phyloP scores from a whole-genome alignment of 1,140 invertebrate species.

The Aphelinus atriplicis region DNA sequence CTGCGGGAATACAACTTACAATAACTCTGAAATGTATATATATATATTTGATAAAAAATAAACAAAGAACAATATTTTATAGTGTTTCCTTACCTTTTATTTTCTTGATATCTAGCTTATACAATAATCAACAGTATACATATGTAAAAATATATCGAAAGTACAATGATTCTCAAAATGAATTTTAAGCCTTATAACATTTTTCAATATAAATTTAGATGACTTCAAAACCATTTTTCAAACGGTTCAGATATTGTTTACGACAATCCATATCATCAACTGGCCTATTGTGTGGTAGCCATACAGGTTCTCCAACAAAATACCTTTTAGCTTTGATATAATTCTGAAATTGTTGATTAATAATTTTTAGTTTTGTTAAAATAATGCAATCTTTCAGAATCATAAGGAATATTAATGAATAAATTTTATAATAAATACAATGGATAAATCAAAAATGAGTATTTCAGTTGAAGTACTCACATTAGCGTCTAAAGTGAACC shows the following conservation, averaged over 20 bases:
- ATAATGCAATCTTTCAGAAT: background rate
- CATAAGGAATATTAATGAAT: too few relatives aligned
- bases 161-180: too few relatives aligned
- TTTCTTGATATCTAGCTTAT: too few relatives aligned
- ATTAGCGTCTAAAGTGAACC: constrained; percentile 91
- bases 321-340: constrained; percentile 87
- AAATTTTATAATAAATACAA: background rate
- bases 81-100: too few relatives aligned
- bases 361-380: background rate
- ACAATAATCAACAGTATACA: too few relatives aligned
- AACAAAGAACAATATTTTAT: too few relatives aligned
- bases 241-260: constrained; percentile 74
- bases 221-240: constrained; percentile 68
- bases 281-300: constrained; percentile 89
- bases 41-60: too few relatives aligned
- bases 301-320: constrained; percentile 93
- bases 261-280: constrained; percentile 86
- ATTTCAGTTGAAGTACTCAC: constrained; percentile 61
- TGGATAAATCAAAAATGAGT: background rate
- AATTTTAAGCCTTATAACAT: too few relatives aligned
- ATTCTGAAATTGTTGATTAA: constrained; percentile 70
- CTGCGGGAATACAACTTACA: too few relatives aligned
- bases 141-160: too few relatives aligned
- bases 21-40: too few relatives aligned
- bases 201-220: constrained; percentile 25